Base-by-base conservation (phyloP, 2,113 vertebrate genomes). In the Semicossyphus pulcher region DNA sequence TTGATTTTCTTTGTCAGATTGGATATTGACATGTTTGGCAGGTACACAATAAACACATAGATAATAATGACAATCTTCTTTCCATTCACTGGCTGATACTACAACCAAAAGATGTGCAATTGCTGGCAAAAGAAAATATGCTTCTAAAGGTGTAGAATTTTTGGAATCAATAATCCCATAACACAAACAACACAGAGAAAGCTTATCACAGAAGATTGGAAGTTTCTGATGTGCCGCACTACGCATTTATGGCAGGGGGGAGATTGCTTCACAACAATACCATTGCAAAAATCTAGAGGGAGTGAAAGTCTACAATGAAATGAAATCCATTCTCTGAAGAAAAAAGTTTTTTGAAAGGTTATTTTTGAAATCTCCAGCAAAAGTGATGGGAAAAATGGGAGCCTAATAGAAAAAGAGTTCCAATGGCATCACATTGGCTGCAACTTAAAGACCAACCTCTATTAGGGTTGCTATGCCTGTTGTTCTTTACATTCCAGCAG, bases 151-250 rank as follows among this genome's bases (percentile, higher is more conserved):
- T 62, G 54, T 25, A 37, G 20, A n/a, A 3, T 29, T 26, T 47
- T 41, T 53, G 29, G 11, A 44, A 66, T 45, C 47, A 76, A 62
- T 79, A 49, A 81, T 58, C 36, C 47, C 58, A 44, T 49, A 60
- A 20, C 11, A 5, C 36, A 49, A 61, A 56, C n/a, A 42, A 49
- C 20, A n/a, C 31, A 44, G 60, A 44, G 29, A 73, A 44, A 60
- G 25, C 54, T 78, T 34, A 57, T 26, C 28, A 39, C 7, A 8
- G n/a, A 37, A 5, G 10, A 49, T 15, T 28, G 10, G 42, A 48
- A 29, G 72, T 26, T 4, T 72, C 16, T n/a, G 21, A 2, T 10
- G n/a, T n/a, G 7, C 34, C 11, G 34, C 34, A 8, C 34, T 36
- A n/a, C n/a, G n/a, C n/a, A 14, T 63, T 15, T 20, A 36, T 68